phyloP scores from a whole-genome alignment of 2,888 invertebrate genomes.

The Acanthosepion lycidas region DNA sequence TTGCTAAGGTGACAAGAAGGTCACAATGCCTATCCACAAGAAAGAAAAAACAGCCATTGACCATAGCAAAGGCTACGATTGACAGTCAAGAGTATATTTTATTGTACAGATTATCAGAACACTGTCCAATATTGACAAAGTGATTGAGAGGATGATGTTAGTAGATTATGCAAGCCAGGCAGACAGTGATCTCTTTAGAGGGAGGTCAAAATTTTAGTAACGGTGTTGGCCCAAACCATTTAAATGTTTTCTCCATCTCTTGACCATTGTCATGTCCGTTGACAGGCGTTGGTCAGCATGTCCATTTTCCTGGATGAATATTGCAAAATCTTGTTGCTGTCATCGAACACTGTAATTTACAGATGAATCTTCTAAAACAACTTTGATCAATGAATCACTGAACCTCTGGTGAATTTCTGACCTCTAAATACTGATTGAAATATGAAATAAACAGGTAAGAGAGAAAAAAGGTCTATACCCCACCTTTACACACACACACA shows the following conservation, averaged over 20 bases:
- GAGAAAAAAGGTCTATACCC: no score
- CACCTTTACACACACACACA: no score
- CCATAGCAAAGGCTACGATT: background rate
- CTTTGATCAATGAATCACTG: background rate
- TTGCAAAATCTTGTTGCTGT: background rate
- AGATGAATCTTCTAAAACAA: background rate
- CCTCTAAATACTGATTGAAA: background rate
- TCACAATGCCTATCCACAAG: background rate
- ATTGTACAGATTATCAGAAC: background rate
- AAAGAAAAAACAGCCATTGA: constrained; percentile 12
- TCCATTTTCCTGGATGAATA: background rate
- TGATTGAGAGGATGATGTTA: background rate
- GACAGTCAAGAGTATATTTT: constrained; percentile 12
- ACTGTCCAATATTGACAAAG: constrained; percentile 1
- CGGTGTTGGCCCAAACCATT: background rate
- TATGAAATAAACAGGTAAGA: no score
- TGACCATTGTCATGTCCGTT: background rate
- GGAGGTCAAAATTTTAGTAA: background rate
- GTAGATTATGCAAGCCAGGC: background rate
- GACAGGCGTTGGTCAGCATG: constrained; percentile 22
- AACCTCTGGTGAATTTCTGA: background rate
- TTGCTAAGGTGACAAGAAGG: background rate
- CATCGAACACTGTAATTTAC: constrained; percentile 7
- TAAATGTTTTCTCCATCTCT: background rate
- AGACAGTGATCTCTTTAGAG: background rate